Evolutionary conservation across 2,888 invertebrate species (phyloP).

Genomic region (Phortica magna): DNA sequence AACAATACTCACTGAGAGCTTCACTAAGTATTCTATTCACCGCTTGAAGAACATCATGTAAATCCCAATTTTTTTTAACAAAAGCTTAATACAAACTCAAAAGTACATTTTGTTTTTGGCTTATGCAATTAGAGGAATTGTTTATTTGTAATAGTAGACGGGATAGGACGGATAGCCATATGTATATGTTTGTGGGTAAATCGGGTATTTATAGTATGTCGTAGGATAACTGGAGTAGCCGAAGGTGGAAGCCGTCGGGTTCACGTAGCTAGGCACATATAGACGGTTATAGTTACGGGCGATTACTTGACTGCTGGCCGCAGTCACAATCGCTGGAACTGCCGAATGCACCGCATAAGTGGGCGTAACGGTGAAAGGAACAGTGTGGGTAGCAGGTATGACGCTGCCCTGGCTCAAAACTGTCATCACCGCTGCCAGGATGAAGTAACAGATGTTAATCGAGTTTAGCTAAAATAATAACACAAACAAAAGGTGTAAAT

Average conservation of each 20-base stretch:
- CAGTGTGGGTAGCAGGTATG: conserved; percentile 47
- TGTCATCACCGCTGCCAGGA: conserved; percentile 42
- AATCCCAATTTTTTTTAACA: too few species aligned
- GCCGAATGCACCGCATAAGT: conserved; percentile 45
- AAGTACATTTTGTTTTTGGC: too few species aligned
- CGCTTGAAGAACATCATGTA: too few species aligned
- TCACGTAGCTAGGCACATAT: conserved; percentile 55
- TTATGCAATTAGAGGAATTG: not conserved
- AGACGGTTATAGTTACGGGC: conserved; percentile 70
- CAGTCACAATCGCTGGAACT: conserved; percentile 61
- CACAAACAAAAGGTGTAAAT: not conserved
- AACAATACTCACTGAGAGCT: too few species aligned
- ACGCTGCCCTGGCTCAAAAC: conserved; percentile 52
- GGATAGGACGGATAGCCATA: conserved; percentile 40
- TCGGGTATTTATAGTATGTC: conserved; percentile 48
- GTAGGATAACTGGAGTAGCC: conserved; percentile 53
- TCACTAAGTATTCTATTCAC: too few species aligned
- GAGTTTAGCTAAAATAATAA: not conserved
- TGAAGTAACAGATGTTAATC: conserved; percentile 18
- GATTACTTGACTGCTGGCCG: conserved; percentile 72
- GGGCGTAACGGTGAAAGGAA: conserved; percentile 32
- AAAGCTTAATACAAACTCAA: too few species aligned
- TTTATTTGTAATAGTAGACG: not conserved
- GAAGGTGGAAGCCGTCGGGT: conserved; percentile 45
- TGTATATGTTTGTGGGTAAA: conserved; percentile 55